Base-by-base conservation (phyloP, 2,113 vertebrate species). In the Stomatorhinus ivindoensis region DNA sequence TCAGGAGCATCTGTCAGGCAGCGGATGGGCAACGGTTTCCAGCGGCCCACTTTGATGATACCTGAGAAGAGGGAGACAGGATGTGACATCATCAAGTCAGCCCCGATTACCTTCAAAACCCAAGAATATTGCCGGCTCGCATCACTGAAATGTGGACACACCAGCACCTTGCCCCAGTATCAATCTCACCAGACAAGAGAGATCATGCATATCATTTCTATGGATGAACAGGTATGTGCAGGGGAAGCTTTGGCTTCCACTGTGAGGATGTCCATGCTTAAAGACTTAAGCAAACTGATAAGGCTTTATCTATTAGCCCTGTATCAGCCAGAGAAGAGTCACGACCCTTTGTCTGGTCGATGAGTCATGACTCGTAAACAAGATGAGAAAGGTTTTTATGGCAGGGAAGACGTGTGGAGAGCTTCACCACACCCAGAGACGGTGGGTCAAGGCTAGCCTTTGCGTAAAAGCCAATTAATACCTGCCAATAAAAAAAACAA, bases 21-120 rank as follows among this genome's bases (percentile, higher is more conserved):
- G 92, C 96, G 97, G 92, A 97, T 96, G 89, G 97, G 96, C 90
- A 97, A 95, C 61, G 97, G 97, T 93, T 97, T 97, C 97, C 97
- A 97, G 92, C 96, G 95, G 85, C 97, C 97, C 89, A 97, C 96
- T 94, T 97, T 97, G 94, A 97, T 96, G 95, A 97, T 97, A 93
- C 97, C 97, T 97, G 93, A 88, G 92, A 1, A 89, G 31, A 86
- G 9, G n/a, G 84, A 76, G 55, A 87, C 11, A 87, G 35, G 51
- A 13, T 61, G 86, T 42, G 44, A 55, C 86, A 65, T 44, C 53
- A 46, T 44, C 86, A 87, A 21, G 44, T 24, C 35, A 39, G 10
- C 21, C 1, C 31, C 17, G 27, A 11, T 21, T 17, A 44, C 5
- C 86, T 31, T 61, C 51, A 5, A 7, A 1, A 24, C 31, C n/a